A percentile compares a stretch with the other conserved stretches of the same genome.
Evolutionary conservation across 2,113 vertebrate genomes (phyloP).

Genomic region (Cygnus atratus): DNA sequence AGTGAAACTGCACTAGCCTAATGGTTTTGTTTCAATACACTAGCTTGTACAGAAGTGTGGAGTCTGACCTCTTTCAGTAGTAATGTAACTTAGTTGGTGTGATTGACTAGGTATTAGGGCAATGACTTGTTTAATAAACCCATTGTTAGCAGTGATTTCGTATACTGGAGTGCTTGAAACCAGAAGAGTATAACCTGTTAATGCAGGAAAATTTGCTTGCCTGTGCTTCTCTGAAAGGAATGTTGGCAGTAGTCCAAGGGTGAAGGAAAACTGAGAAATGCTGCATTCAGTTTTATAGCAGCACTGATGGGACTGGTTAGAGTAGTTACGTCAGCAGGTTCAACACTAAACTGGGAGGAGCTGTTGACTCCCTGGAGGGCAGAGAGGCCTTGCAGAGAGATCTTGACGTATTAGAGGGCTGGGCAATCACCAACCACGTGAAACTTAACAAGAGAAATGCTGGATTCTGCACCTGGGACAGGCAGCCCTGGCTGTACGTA

Average conservation of each 20-base stretch:
- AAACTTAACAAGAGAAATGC: too few relatives aligned
- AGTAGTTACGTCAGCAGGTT: neutral
- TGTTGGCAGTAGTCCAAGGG: neutral
- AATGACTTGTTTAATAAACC: neutral
- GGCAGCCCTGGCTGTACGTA: too few relatives aligned
- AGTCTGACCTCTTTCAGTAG: neutral
- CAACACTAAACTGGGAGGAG: too few relatives aligned
- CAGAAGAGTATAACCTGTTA: neutral
- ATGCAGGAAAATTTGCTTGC: neutral
- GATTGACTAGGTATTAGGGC: neutral
- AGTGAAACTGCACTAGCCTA: neutral
- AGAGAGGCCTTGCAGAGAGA: too few relatives aligned
- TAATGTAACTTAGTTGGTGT: neutral
- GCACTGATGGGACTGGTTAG: neutral
- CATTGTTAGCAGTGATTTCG: neutral
- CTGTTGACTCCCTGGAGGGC: too few relatives aligned
- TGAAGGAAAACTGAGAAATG: neutral
- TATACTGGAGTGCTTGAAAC: neutral
- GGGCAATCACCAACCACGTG: too few relatives aligned
- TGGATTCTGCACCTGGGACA: too few relatives aligned
- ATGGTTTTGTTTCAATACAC: rapidly evolving
- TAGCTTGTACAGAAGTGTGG: neutral
- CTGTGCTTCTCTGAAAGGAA: neutral
- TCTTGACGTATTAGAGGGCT: too few relatives aligned
- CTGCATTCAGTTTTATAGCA: neutral